These are phyloP conservation scores for Macrosiphum euphorbiae DNA, from an alignment of 2,888 invertebrate genomes.

Conservation along the genomic window DNA sequence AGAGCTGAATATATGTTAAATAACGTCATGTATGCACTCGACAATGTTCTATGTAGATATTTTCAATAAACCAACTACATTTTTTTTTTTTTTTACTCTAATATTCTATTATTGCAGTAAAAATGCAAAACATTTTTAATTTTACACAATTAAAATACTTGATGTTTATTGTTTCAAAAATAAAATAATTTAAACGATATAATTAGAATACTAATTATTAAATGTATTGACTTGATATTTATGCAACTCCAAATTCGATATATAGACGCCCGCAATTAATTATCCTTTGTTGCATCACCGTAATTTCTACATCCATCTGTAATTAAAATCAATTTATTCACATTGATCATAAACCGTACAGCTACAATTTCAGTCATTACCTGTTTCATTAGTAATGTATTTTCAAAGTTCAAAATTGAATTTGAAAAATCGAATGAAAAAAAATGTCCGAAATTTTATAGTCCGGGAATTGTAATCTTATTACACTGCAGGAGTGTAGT, in stretches of 20 bases:
- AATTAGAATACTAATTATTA: not conserved
- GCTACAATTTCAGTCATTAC: not conserved
- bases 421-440: too few species aligned
- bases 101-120: not conserved
- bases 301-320: not conserved
- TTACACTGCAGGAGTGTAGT: too few species aligned
- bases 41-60: not conserved
- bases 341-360: slow-evolving; percentile 11
- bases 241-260: slow-evolving; percentile 7
- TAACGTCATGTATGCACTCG: not conserved
- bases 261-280: not conserved
- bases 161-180: slow-evolving; percentile 2
- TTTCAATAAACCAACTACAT: not conserved
- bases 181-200: not conserved
- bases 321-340: not conserved
- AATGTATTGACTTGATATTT: slow-evolving; percentile 2
- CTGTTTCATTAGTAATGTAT: not conserved
- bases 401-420: not conserved
- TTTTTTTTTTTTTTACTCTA: not conserved
- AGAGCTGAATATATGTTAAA: slow-evolving; percentile 12
- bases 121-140: not conserved
- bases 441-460: too few species aligned
- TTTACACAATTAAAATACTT: not conserved
- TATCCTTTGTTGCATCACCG: slow-evolving; percentile 14
- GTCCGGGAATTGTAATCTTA: too few species aligned